Percentiles rank a stretch among this genome's conserved stretches.
Conservation (phyloP, 1,140 invertebrate genomes). For the Macrotrachela quadricornifera region DNA sequence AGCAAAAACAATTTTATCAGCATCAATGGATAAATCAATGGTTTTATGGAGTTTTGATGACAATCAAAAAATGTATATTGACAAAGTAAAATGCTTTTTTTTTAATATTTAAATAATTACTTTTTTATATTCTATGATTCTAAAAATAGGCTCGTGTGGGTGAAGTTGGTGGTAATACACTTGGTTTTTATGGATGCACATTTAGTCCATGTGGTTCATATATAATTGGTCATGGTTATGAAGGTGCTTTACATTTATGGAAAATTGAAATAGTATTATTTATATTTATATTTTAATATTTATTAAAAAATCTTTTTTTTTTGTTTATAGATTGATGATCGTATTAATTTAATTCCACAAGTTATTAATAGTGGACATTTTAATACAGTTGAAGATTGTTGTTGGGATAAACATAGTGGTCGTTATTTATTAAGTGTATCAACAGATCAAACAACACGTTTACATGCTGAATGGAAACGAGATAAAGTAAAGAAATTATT, state of each 20-base stretch:
- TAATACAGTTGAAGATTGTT: slow-evolving; percentile 53
- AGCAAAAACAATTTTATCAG: slow-evolving; percentile 43
- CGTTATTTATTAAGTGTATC: slow-evolving; percentile 46
- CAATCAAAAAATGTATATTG: slow-evolving; percentile 17
- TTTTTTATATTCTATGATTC: slow-evolving; percentile 11
- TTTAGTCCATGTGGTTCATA: slow-evolving; percentile 46
- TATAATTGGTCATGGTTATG: slow-evolving; percentile 64
- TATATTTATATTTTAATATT: not conserved
- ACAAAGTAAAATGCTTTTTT: slow-evolving; percentile 49
- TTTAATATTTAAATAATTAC: not conserved
- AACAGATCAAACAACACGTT: slow-evolving; percentile 64
- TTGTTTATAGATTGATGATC: too few relatives aligned
- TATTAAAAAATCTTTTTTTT: not conserved
- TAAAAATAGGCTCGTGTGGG: slow-evolving; percentile 41
- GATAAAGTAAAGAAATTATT: slow-evolving; percentile 14
- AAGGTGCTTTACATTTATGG: slow-evolving; percentile 87
- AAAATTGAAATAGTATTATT: slow-evolving; percentile 29
- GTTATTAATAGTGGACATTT: slow-evolving; percentile 64
- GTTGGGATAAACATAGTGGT: slow-evolving; percentile 55
- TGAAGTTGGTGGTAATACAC: slow-evolving; percentile 44
- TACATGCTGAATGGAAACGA: slow-evolving; percentile 57
- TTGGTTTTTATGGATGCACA: slow-evolving; percentile 70
- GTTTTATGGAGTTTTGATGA: slow-evolving; percentile 60
- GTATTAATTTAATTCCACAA: slow-evolving; percentile 42
- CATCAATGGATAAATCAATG: slow-evolving; percentile 76